phyloP scores from a whole-genome alignment of 92 coral and sea anemone species.

The Epizoanthus illoricatus region DNA sequence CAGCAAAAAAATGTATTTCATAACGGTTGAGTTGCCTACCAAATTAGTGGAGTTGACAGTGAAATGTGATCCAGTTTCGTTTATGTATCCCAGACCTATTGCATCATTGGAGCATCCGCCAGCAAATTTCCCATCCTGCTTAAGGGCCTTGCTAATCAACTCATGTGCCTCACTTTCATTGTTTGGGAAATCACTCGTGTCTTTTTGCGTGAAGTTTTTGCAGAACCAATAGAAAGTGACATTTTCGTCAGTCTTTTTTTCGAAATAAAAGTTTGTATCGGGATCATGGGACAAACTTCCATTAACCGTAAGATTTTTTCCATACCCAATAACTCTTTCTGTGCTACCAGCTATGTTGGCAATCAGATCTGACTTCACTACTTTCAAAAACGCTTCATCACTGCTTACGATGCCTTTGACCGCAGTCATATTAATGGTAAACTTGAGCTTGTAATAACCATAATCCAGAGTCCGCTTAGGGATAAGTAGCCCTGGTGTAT shows the following conservation, averaged over 20 bases:
- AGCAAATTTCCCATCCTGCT: neutral
- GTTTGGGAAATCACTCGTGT: neutral
- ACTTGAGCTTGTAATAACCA: constrained; percentile 5
- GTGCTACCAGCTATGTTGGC: constrained; percentile 1
- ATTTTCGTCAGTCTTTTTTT: neutral
- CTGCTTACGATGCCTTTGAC: neutral
- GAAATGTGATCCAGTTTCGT: neutral
- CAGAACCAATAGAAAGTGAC: constrained; percentile 16
- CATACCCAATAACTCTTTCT: neutral
- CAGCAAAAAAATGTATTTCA: neutral
- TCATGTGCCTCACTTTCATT: neutral
- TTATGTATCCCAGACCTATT: neutral
- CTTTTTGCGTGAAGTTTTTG: neutral
- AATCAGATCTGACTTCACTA: constrained; percentile 3
- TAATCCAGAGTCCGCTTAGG: neutral
- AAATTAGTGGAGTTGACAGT: neutral
- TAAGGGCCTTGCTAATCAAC: neutral
- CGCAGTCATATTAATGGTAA: constrained; percentile 4
- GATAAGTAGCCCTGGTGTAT: constrained; percentile 1
- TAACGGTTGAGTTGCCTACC: neutral
- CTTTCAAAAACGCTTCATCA: neutral
- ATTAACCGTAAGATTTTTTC: neutral
- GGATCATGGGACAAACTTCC: constrained; percentile 6
- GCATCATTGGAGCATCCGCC: neutral
- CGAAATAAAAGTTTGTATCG: neutral